Base-by-base conservation (phyloP, 2,113 vertebrate genomes). In the Proterorhinus semilunaris region DNA sequence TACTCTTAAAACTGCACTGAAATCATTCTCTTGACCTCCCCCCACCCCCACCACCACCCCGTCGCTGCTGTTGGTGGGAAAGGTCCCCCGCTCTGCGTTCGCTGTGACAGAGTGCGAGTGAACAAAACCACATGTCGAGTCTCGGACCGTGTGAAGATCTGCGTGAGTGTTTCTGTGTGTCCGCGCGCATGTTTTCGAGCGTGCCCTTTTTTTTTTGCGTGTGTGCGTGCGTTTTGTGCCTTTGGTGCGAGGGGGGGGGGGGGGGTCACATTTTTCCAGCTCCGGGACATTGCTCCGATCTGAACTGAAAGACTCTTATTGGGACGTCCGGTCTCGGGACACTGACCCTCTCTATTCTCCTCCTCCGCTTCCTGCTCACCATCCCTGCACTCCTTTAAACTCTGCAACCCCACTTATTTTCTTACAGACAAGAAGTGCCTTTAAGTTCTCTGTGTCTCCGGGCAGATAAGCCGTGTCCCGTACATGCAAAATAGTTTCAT, bases 241-340 rank as follows among this genome's bases (percentile, higher is more conserved):
- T 36, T 36, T 36, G 5, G 49, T 51, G 49, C 15, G 59, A 42
- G n/a, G 21, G n/a, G 44, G 87, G 49, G 15, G 59, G 27, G n/a
- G 21, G n/a, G 44, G 87, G 86, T 87, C 88, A 85, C 58, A 83
- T 83, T 88, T 86, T 90, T 91, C 87, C 87, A 86, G 77, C 0
- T 45, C 68, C 50, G 74, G 64, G 75, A 74, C 68, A 67, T 15
- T 0, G 21, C 72, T 67, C 76, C 68, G 70, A 69, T 81, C 59
- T 59, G 52, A 84, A 76, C 78, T 76, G 46, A 85, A 78, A 78
- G 68, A 65, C 75, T 79, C 84, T 83, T 80, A 78, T 86, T 80
- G 82, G 76, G 74, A 88, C 84, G 88, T 90, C 85, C 82, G 79
- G 76, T 80, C 65, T 21, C 63, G 21, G 62, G 67, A 71, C 12